phyloP scores from a whole-genome alignment of 37 sponge, comb jelly and placozoan species.

The Aplysina aerophoba region DNA sequence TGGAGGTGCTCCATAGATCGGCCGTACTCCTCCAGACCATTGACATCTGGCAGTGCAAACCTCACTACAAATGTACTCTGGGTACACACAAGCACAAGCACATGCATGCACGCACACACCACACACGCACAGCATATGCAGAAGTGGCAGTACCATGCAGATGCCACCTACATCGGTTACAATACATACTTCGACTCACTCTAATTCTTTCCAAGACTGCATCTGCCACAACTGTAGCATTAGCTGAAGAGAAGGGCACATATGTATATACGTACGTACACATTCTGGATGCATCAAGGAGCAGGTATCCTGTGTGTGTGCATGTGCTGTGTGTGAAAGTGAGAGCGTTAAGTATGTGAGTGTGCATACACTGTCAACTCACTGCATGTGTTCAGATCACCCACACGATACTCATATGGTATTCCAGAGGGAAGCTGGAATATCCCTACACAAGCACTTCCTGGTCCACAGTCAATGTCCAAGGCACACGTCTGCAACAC shows the following conservation, averaged over 20 bases:
- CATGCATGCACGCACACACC: not conserved
- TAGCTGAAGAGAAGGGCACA: constrained; percentile 23
- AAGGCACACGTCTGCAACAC: constrained; percentile 22
- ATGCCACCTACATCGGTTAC: not conserved
- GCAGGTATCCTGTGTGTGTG: too few species aligned
- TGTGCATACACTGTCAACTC: not conserved
- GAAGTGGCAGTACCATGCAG: not conserved
- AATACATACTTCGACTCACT: not conserved
- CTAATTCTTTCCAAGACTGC: not conserved
- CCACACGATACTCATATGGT: constrained; percentile 21
- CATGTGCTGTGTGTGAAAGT: not conserved
- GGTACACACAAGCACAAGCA: not conserved
- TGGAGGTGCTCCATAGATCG: not conserved
- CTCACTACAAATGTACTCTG: not conserved
- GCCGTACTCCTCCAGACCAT: not conserved
- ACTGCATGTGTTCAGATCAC: constrained; percentile 42
- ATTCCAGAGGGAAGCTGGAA: constrained; percentile 27
- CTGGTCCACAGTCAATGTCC: constrained; percentile 31
- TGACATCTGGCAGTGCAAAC: not conserved
- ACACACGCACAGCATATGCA: too few species aligned
- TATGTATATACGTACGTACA: constrained; percentile 39
- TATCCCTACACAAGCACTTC: constrained; percentile 18
- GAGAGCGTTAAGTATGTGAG: constrained; percentile 25
- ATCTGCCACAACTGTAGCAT: not conserved
- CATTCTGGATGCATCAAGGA: not conserved